Conservation (phyloP, 2,113 vertebrate genomes). For the Chionis minor region DNA sequence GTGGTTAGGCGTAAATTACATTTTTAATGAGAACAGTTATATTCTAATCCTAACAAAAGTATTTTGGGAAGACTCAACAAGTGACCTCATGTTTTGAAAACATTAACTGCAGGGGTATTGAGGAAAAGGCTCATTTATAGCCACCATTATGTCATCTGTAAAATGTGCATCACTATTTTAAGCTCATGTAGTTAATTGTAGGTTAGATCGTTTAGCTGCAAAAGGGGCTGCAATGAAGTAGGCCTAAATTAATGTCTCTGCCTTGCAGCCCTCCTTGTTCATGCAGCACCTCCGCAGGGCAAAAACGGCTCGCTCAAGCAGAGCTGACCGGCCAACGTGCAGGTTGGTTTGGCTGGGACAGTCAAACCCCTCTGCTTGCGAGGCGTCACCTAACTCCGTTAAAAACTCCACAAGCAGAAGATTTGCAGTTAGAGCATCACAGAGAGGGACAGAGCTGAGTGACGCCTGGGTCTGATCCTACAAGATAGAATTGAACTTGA, state of each 20-base stretch:
- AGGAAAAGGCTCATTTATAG: not conserved
- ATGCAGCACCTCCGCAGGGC: not conserved
- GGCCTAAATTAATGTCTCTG: not conserved
- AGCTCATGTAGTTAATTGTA: not conserved
- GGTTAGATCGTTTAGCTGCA: accelerated
- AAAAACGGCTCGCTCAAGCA: accelerated
- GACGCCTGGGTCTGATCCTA: not conserved
- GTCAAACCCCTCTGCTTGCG: not conserved
- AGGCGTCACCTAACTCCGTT: not conserved
- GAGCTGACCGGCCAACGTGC: not conserved
- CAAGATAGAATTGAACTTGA: not conserved
- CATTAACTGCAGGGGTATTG: accelerated
- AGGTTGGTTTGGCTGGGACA: not conserved
- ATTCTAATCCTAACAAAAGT: not conserved
- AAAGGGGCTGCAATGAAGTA: not conserved
- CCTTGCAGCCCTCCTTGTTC: not conserved
- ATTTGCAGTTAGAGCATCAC: not conserved
- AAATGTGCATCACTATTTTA: not conserved
- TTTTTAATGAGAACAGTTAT: not conserved
- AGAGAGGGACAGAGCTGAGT: accelerated
- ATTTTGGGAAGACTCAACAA: not conserved
- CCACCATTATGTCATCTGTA: not conserved
- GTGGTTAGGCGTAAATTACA: not conserved
- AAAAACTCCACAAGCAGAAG: not conserved
- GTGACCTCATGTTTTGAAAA: not conserved